Conservation (phyloP, 2,797 vertebrate species). For the Argya squamiceps region DNA sequence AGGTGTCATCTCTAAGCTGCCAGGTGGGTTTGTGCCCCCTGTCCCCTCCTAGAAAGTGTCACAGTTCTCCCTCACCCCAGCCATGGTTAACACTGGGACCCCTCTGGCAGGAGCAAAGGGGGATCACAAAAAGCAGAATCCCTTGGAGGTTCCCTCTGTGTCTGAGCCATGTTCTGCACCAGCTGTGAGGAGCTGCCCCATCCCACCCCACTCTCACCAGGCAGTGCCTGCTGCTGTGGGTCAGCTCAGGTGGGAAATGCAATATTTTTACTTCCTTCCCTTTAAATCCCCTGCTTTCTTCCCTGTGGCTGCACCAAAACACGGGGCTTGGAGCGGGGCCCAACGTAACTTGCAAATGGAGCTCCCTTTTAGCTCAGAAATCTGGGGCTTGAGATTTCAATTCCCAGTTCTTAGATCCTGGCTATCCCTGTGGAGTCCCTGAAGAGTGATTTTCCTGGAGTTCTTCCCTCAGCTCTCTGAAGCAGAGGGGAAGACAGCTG, state of each 20-base stretch:
- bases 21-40: not conserved
- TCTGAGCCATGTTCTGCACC: not conserved
- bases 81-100: not conserved
- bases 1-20: not conserved
- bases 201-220: rapidly evolving
- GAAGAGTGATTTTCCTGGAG: slow-evolving; percentile 13
- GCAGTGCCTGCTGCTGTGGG: not conserved
- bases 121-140: not conserved
- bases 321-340: not conserved
- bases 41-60: not conserved
- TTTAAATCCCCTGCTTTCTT: not conserved
- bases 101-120: not conserved
- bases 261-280: not conserved
- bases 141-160: not conserved
- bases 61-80: not conserved
- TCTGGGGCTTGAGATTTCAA: not conserved
- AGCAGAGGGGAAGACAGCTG: slow-evolving; percentile 14
- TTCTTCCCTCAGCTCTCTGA: not conserved
- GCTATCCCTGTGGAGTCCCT: not conserved
- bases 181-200: not conserved
- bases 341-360: not conserved
- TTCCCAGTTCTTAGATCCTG: not conserved
- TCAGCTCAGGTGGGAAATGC: not conserved
- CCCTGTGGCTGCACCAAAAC: not conserved
- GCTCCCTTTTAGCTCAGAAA: not conserved